Evolutionary conservation across 2,888 invertebrate species (phyloP).

Genomic region (Dolomedes plantarius): DNA sequence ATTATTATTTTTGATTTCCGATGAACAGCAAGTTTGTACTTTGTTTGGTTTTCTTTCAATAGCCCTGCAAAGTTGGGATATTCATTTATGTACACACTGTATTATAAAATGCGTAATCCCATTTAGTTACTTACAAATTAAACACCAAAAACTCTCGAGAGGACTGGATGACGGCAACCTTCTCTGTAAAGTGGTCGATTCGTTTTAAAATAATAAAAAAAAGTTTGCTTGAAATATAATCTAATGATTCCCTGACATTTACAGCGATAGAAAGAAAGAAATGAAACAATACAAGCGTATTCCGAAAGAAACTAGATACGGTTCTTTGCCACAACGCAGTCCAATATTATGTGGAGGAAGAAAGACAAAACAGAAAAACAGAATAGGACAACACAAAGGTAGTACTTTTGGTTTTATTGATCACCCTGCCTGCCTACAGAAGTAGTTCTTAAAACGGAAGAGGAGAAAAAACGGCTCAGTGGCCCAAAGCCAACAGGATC

Average conservation of each 20-base stretch:
- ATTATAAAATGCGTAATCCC: too few relatives aligned
- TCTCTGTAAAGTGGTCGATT: too few relatives aligned
- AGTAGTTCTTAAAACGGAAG: conserved; percentile 8
- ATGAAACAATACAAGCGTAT: not conserved
- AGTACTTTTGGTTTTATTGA: not conserved
- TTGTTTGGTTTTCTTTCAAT: too few relatives aligned
- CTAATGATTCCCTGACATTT: not conserved
- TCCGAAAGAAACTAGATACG: not conserved
- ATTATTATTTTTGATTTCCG: too few relatives aligned
- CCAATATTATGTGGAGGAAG: too few relatives aligned
- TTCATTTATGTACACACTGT: too few relatives aligned
- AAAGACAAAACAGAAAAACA: not conserved
- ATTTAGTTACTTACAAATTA: too few relatives aligned
- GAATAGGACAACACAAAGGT: not conserved
- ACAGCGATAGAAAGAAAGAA: not conserved
- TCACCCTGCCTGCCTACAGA: not conserved
- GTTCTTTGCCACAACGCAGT: not conserved
- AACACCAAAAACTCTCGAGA: too few relatives aligned
- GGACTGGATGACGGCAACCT: too few relatives aligned
- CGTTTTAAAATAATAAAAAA: not conserved
- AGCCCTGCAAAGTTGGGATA: too few relatives aligned
- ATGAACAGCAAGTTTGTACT: too few relatives aligned
- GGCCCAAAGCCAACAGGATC: conserved; percentile 21
- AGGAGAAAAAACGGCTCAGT: not conserved
- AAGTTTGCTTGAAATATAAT: not conserved